Evolutionary conservation across 2,797 vertebrate species (phyloP).

Genomic region (Tragelaphus oryx): DNA sequence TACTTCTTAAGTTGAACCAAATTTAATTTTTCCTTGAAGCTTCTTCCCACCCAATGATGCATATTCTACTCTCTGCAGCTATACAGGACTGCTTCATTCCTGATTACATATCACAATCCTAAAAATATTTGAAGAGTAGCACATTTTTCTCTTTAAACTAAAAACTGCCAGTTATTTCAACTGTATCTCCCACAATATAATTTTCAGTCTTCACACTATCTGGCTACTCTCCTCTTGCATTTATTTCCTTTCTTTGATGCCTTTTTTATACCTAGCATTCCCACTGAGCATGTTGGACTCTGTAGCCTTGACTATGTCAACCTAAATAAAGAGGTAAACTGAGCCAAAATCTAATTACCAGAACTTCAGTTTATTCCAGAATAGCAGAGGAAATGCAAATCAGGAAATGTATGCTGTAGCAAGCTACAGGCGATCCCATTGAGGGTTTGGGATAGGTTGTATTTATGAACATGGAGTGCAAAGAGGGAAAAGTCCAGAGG

Average conservation of each 20-base stretch:
- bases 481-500: neutral
- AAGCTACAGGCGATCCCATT: neutral
- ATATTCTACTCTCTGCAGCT: neutral
- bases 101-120: neutral
- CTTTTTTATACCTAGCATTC: neutral
- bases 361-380: neutral
- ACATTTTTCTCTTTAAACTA: neutral
- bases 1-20: neutral
- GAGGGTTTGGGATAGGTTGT: neutral
- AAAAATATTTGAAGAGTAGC: neutral
- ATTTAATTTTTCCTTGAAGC: neutral
- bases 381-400: neutral
- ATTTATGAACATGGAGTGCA: neutral
- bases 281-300: neutral
- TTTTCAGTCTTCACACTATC: neutral
- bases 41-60: neutral
- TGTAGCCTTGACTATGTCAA: neutral
- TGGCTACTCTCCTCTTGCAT: neutral
- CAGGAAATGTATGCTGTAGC: neutral
- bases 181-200: neutral
- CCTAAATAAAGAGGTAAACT: neutral
- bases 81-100: neutral
- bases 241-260: neutral
- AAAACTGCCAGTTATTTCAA: constrained; percentile 7
- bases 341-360: neutral